These are phyloP conservation scores for Parapristionchus giblindavisi DNA, from an alignment of 2,888 invertebrate species.

Conservation along the genomic window DNA sequence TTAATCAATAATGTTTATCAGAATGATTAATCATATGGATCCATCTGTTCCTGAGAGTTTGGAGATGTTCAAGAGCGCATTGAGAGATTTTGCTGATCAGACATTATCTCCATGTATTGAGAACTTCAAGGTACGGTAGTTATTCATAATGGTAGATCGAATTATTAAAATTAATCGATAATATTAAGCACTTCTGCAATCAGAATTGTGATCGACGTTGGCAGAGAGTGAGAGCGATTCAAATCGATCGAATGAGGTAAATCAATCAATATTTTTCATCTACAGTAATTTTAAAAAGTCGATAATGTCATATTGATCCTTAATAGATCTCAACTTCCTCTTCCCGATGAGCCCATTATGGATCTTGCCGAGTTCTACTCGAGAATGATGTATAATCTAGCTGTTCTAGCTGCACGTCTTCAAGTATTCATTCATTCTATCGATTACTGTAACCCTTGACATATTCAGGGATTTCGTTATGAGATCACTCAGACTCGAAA, in stretches of 20 bases:
- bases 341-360: constrained; percentile 49
- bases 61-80: constrained; percentile 47
- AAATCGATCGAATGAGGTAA: constrained; percentile 43
- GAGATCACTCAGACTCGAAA: constrained; percentile 51
- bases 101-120: constrained; percentile 64
- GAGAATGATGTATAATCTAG: constrained; percentile 65
- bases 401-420: constrained; percentile 63
- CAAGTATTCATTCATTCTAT: constrained; percentile 50
- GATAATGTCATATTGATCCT: not conserved
- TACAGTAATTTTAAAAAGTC: not conserved
- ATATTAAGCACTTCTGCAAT: constrained; percentile 60
- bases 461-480: constrained; percentile 63
- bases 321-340: constrained; percentile 22
- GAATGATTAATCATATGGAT: constrained; percentile 41
- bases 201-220: constrained; percentile 56
- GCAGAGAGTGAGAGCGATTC: constrained; percentile 56
- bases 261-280: not conserved
- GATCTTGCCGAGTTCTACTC: constrained; percentile 63
- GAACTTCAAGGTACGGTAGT: constrained; percentile 56
- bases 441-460: too few relatives aligned
- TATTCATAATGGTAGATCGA: not conserved
- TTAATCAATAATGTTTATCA: too few relatives aligned
- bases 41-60: constrained; percentile 42
- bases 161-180: not conserved
- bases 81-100: constrained; percentile 60